These are phyloP conservation scores for Synanthedon myopaeformis DNA, from an alignment of 2,888 invertebrate genomes.

Conservation along the genomic window DNA sequence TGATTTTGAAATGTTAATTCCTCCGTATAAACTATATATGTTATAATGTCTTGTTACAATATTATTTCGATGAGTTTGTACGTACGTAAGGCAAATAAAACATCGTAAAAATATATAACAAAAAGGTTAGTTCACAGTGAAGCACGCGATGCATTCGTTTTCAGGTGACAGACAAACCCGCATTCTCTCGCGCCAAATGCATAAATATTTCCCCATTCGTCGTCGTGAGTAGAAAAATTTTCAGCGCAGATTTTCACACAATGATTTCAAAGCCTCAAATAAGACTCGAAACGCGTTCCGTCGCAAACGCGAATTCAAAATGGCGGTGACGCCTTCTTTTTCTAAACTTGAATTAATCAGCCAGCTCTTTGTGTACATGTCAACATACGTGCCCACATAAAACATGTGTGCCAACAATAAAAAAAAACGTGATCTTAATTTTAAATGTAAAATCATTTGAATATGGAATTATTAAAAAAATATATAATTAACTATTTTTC, in stretches of 20 bases:
- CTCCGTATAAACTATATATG: too few relatives aligned
- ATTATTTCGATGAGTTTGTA: too few relatives aligned
- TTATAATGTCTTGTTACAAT: too few relatives aligned
- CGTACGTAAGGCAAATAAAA: too few relatives aligned
- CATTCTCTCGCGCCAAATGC: neutral
- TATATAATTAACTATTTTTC: too few relatives aligned
- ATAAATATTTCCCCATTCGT: neutral
- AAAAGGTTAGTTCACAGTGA: too few relatives aligned
- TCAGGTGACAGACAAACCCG: neutral
- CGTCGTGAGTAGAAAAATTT: neutral
- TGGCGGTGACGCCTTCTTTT: slow-evolving; percentile 7
- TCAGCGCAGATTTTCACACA: neutral
- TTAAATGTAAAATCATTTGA: too few relatives aligned
- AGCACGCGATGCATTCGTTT: too few relatives aligned
- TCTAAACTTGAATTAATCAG: neutral
- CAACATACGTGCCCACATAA: neutral
- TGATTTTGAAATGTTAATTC: too few relatives aligned
- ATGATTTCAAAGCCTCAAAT: neutral
- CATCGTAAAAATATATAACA: too few relatives aligned
- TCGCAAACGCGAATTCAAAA: slow-evolving; percentile 8
- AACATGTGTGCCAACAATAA: neutral
- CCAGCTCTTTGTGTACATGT: neutral
- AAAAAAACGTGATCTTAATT: too few relatives aligned
- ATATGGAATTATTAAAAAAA: too few relatives aligned
- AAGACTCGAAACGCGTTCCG: slow-evolving; percentile 1